These are phyloP conservation scores for Euwallacea fornicatus DNA, from an alignment of 1,140 invertebrate species.

Conservation along the genomic window DNA sequence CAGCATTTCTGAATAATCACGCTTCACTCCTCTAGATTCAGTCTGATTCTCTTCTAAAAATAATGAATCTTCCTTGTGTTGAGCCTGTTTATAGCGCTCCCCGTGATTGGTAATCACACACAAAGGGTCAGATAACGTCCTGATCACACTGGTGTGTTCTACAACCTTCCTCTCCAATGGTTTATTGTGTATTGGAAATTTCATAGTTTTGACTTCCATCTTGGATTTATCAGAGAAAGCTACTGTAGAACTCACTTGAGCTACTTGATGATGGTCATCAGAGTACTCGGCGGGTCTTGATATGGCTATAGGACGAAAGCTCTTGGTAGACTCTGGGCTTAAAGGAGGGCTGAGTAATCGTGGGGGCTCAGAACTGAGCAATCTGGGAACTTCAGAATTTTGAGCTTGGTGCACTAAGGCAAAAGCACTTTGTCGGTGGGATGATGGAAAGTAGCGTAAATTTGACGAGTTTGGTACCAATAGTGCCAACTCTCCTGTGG, in stretches of 20 bases:
- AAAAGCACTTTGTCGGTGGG: conserved; percentile 49
- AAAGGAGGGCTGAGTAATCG: conserved; percentile 45
- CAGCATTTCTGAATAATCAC: conserved; percentile 37
- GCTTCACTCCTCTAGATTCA: conserved; percentile 39
- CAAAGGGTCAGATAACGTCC: conserved; percentile 46
- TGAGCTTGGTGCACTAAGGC: conserved; percentile 42
- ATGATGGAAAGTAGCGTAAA: conserved; percentile 44
- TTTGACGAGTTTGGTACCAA: conserved; percentile 58
- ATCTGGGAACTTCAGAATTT: neutral
- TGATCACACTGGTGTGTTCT: conserved; percentile 36
- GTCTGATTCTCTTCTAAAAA: conserved; percentile 47
- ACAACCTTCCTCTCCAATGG: conserved; percentile 24
- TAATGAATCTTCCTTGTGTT: conserved; percentile 44
- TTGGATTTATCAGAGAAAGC: conserved; percentile 22
- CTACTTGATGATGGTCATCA: conserved; percentile 44
- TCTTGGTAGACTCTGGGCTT: conserved; percentile 45
- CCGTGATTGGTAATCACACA: conserved; percentile 51
- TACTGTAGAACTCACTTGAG: conserved; percentile 45
- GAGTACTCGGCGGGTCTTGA: conserved; percentile 17
- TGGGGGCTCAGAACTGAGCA: conserved; percentile 4
- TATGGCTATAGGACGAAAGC: conserved; percentile 44
- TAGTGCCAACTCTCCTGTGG: conserved; percentile 65
- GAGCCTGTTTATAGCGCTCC: conserved; percentile 49
- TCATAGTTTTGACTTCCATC: conserved; percentile 45
- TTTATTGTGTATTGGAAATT: conserved; percentile 46